Conservation (phyloP, 92 coral and sea anemone species). For the Heliopora coerulea region DNA sequence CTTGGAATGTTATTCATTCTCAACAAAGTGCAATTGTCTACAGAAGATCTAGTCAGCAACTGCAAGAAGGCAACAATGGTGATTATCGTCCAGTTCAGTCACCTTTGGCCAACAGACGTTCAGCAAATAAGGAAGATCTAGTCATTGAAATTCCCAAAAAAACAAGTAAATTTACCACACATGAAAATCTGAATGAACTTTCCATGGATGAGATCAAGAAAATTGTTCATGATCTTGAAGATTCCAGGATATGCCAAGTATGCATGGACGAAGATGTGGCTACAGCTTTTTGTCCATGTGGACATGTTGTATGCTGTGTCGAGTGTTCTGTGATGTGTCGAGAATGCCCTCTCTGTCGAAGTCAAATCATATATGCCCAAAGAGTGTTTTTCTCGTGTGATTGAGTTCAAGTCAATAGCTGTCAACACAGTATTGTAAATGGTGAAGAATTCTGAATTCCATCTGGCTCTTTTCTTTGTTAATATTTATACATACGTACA, state of each 20-base stretch:
- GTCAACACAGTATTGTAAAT: too few species aligned
- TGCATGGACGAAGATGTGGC: conserved; percentile 99
- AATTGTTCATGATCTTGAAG: conserved; percentile 89
- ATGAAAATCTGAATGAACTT: conserved; percentile 65
- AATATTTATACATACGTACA: too few species aligned
- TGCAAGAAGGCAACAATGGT: conserved; percentile 55
- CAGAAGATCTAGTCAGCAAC: conserved; percentile 46
- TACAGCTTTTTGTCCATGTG: conserved; percentile 98
- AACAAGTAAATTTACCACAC: conserved; percentile 51
- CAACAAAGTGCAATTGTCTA: conserved; percentile 64
- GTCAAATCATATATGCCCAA: conserved; percentile 95
- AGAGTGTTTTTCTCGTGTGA: conserved; percentile 96
- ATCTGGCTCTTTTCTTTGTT: too few species aligned
- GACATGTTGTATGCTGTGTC: conserved; percentile 98
- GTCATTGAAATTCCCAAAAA: conserved; percentile 55
- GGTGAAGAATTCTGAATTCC: too few species aligned
- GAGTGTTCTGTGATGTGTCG: conserved; percentile 97
- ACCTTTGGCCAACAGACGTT: conserved; percentile 87
- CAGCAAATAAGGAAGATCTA: conserved; percentile 55
- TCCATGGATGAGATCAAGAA: conserved; percentile 71
- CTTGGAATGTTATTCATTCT: conserved; percentile 87
- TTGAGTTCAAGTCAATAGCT: too few species aligned
- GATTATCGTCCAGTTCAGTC: conserved; percentile 99
- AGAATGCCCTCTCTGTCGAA: conserved; percentile 95
- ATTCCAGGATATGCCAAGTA: conserved; percentile 92